phyloP scores from a whole-genome alignment of 2,113 vertebrate species.

The Athene cunicularia region DNA sequence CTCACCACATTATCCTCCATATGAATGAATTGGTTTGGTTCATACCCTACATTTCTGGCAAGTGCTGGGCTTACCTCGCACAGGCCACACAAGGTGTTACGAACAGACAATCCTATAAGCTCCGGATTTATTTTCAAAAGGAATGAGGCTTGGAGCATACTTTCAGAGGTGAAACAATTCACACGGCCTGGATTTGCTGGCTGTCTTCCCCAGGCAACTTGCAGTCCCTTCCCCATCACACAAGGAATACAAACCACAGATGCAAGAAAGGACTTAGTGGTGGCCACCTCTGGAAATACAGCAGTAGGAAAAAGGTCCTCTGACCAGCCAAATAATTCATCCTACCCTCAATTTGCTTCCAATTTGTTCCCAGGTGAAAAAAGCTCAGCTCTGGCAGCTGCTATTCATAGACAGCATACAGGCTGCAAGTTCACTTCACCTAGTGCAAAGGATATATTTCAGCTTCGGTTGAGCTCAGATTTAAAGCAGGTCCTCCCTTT shows the following conservation, averaged over 20 bases:
- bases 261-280: neutral
- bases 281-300: neutral
- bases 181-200: rapidly evolving
- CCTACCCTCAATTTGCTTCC: neutral
- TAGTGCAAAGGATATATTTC: neutral
- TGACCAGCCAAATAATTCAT: neutral
- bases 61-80: neutral
- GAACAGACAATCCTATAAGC: neutral
- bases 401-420: neutral
- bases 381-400: neutral
- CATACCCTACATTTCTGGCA: neutral
- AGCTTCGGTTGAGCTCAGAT: neutral
- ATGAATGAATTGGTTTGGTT: rapidly evolving
- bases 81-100: neutral
- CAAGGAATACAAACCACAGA: neutral
- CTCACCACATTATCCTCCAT: neutral
- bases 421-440: neutral
- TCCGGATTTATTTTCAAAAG: neutral
- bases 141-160: neutral
- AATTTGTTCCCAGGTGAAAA: neutral
- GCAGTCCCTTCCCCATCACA: neutral
- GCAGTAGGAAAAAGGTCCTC: neutral
- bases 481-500: neutral
- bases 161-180: neutral
- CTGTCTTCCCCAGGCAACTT: neutral